phyloP scores from a whole-genome alignment of 2,113 vertebrate species.

The Garra rufa region DNA sequence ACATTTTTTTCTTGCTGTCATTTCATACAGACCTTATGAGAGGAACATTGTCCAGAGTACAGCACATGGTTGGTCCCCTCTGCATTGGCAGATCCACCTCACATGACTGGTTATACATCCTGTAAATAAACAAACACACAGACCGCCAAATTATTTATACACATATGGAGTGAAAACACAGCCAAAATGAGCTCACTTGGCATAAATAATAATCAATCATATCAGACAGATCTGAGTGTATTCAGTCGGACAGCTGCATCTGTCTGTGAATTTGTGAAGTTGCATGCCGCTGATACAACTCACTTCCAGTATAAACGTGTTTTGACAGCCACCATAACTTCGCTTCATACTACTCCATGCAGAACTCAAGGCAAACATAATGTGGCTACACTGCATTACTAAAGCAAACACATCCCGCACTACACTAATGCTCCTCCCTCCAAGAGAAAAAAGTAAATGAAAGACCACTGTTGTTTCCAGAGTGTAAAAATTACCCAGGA shows the following conservation, averaged over 20 bases:
- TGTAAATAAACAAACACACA: slow-evolving; percentile 55
- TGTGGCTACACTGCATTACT: slow-evolving; percentile 24
- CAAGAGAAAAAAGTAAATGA: background rate
- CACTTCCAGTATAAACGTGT: background rate
- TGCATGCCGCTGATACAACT: background rate
- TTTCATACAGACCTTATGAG: slow-evolving; percentile 75
- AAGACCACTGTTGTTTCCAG: slow-evolving; percentile 12
- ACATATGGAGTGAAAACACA: background rate
- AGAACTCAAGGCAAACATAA: slow-evolving; percentile 14
- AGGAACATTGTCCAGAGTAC: slow-evolving; percentile 77
- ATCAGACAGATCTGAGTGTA: background rate
- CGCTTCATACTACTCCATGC: background rate
- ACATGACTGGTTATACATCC: slow-evolving; percentile 80
- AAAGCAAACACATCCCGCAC: background rate
- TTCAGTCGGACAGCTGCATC: background rate
- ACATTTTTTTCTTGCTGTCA: background rate
- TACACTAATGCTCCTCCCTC: slow-evolving; percentile 16
- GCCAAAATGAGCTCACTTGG: background rate
- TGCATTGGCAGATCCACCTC: slow-evolving; percentile 74
- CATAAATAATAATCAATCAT: background rate
- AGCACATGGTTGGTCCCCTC: slow-evolving; percentile 74
- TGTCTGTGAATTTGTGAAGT: background rate
- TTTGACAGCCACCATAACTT: slow-evolving; percentile 3
- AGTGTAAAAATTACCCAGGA: slow-evolving; percentile 23
- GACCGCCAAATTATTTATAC: slow-evolving; percentile 19